Conservation (phyloP, 2,888 invertebrate species). For the Caenorhabditis angaria region DNA sequence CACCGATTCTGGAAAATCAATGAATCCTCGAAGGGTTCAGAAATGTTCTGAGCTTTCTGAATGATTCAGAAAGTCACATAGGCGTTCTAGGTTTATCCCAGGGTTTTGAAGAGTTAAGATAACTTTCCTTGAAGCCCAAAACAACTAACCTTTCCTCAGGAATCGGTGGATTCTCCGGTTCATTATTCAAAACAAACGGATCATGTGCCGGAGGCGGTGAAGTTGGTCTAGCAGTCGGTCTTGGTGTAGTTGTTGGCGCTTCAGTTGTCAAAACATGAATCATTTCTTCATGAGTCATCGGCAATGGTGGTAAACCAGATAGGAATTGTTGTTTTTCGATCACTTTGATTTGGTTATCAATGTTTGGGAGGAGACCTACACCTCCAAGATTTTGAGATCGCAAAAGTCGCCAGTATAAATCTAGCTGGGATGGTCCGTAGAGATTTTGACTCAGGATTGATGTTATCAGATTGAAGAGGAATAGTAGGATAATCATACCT, state of each 20-base stretch:
- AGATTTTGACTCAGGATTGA: conserved; percentile 25
- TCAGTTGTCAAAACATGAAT: conserved; percentile 39
- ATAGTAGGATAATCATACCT: neutral
- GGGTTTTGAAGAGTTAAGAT: no score
- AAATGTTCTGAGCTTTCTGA: no score
- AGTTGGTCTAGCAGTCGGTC: conserved; percentile 39
- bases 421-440: conserved; percentile 41
- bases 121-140: neutral
- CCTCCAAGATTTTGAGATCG: conserved; percentile 33
- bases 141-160: conserved; percentile 37
- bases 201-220: conserved; percentile 26
- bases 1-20: conserved; percentile 30
- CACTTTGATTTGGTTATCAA: conserved; percentile 16
- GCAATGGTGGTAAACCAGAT: conserved; percentile 40
- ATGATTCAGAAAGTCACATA: no score
- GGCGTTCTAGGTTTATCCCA: no score
- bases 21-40: no score
- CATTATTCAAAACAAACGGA: conserved; percentile 27
- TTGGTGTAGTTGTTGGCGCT: conserved; percentile 31
- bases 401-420: conserved; percentile 32
- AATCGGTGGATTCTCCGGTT: conserved; percentile 39
- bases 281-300: conserved; percentile 48
- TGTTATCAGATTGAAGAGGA: conserved; percentile 7
- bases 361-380: conserved; percentile 24
- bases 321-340: conserved; percentile 36